These are phyloP conservation scores for Epinephelus moara DNA, from an alignment of 2,113 vertebrate genomes.

Conservation along the genomic window DNA sequence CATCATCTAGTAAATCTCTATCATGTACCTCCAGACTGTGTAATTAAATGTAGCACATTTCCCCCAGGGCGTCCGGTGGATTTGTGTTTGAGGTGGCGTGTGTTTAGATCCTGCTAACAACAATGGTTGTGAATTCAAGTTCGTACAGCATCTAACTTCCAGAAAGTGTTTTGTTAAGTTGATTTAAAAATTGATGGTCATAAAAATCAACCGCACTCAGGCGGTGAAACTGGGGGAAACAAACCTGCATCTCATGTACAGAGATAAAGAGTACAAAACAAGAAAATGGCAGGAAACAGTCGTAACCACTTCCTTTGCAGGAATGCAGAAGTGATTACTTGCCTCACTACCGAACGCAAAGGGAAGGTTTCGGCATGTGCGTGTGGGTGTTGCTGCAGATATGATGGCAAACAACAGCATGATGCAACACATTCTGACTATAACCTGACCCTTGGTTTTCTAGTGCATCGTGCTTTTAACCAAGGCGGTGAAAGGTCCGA, in stretches of 20 bases:
- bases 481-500: neutral
- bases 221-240: neutral
- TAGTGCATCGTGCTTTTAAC: neutral
- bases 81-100: constrained; percentile 7
- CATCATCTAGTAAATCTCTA: constrained; percentile 22
- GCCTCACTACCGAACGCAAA: constrained; percentile 3
- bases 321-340: constrained; percentile 47
- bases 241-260: neutral
- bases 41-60: constrained; percentile 33
- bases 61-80: neutral
- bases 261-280: too few species aligned
- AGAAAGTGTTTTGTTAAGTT: neutral
- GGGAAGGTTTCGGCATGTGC: neutral
- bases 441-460: neutral
- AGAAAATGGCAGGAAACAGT: constrained; percentile 37
- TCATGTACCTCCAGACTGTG: neutral
- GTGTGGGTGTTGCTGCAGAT: constrained; percentile 7
- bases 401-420: neutral
- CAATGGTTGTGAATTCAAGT: neutral
- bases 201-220: neutral
- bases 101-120: neutral
- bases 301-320: constrained; percentile 57
- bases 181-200: neutral
- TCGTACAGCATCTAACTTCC: neutral
- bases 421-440: constrained; percentile 4